Conservation (phyloP, 2,113 vertebrate genomes). For the Equus przewalskii region DNA sequence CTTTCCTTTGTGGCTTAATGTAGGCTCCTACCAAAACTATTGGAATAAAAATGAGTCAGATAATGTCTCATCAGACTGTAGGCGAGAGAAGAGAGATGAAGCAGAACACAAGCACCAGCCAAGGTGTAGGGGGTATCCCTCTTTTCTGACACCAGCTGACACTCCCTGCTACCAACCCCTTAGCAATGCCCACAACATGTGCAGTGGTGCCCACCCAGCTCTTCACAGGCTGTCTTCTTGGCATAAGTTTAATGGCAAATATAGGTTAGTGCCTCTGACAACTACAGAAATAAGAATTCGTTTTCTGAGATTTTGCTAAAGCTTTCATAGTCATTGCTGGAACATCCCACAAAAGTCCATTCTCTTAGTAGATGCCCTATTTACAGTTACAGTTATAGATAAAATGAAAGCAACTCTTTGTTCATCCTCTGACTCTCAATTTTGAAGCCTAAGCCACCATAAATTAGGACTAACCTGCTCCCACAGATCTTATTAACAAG, state of each 20-base stretch:
- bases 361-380: background rate
- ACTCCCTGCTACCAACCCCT: too few relatives aligned
- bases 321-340: background rate
- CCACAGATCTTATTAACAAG: background rate
- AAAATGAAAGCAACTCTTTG: slow-evolving; percentile 1
- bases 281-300: slow-evolving; percentile 15
- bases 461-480: background rate
- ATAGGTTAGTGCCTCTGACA: slow-evolving; percentile 30
- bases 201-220: background rate
- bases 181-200: rapidly evolving
- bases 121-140: background rate
- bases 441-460: background rate
- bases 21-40: background rate
- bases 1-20: background rate
- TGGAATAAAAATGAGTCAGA: slow-evolving; percentile 8
- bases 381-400: background rate
- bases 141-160: background rate
- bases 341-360: background rate
- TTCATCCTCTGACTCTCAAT: background rate
- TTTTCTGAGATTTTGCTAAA: slow-evolving; percentile 54
- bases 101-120: background rate
- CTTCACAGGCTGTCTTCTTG: background rate
- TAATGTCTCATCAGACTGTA: background rate
- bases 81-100: background rate
- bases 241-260: background rate